Evolutionary conservation across 2,113 vertebrate genomes (phyloP).

Genomic region (Podarcis muralis): DNA sequence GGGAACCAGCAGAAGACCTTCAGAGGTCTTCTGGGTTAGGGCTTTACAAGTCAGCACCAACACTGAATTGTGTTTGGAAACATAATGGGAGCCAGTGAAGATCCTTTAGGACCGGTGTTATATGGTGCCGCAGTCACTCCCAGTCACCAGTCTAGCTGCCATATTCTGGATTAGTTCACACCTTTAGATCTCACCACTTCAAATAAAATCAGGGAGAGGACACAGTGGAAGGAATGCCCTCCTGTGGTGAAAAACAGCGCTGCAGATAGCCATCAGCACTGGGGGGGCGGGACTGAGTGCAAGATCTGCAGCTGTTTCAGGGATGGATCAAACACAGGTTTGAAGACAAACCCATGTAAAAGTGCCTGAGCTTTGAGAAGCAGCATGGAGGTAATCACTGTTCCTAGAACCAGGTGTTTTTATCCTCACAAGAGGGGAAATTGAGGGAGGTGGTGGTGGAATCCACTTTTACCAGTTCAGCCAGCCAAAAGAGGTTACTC

Average conservation of each 20-base stretch:
- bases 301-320: not conserved
- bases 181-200: not conserved
- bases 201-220: not conserved
- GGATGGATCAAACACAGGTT: not conserved
- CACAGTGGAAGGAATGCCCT: not conserved
- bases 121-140: too few species aligned
- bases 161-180: not conserved
- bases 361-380: not conserved
- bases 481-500: too few species aligned
- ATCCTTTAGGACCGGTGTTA: too few species aligned
- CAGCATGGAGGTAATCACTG: not conserved
- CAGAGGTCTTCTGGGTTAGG: too few species aligned
- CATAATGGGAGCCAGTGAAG: too few species aligned
- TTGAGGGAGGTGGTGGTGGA: rapidly evolving
- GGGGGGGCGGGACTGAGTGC: too few species aligned
- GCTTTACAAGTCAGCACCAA: too few species aligned
- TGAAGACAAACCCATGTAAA: not conserved
- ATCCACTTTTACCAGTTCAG: too few species aligned
- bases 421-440: not conserved
- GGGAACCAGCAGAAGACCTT: too few species aligned
- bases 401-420: not conserved
- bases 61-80: too few species aligned
- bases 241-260: not conserved
- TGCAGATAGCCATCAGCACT: not conserved
- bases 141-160: too few species aligned